These are phyloP conservation scores for Madoqua kirkii DNA, from an alignment of 2,113 vertebrate species.

Conservation along the genomic window DNA sequence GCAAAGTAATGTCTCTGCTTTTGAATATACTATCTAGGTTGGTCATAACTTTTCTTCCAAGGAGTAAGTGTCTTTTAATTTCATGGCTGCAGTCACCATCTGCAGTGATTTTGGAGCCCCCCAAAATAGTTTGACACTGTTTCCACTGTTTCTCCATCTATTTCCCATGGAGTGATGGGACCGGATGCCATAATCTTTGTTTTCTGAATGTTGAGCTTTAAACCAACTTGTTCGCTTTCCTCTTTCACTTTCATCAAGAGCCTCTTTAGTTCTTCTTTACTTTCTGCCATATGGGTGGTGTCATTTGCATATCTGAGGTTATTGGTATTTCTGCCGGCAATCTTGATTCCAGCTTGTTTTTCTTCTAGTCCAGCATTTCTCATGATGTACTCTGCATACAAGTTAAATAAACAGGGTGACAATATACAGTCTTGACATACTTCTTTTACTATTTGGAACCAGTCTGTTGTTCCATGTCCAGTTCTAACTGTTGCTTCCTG, in stretches of 20 bases:
- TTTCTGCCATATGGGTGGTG: neutral
- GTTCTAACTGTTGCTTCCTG: neutral
- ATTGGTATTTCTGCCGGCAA: neutral
- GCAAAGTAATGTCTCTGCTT: neutral
- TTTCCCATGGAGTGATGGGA: neutral
- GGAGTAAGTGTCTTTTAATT: neutral
- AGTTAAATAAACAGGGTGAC: neutral
- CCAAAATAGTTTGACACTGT: accelerated
- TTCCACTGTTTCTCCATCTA: neutral
- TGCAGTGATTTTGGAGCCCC: neutral
- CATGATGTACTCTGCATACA: neutral
- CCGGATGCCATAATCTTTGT: neutral
- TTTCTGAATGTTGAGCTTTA: neutral
- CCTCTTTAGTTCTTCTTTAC: neutral
- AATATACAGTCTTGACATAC: neutral
- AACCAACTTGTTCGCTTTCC: neutral
- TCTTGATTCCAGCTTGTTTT: neutral
- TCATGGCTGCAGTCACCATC: neutral
- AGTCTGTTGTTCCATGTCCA: neutral
- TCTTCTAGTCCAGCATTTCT: accelerated
- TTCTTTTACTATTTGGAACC: neutral
- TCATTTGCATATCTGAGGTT: neutral
- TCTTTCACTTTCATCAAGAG: neutral
- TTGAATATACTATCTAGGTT: neutral
- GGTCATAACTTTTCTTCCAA: neutral